These are phyloP conservation scores for Brachyopa scutellaris DNA, from an alignment of 2,888 invertebrate genomes.

Conservation along the genomic window DNA sequence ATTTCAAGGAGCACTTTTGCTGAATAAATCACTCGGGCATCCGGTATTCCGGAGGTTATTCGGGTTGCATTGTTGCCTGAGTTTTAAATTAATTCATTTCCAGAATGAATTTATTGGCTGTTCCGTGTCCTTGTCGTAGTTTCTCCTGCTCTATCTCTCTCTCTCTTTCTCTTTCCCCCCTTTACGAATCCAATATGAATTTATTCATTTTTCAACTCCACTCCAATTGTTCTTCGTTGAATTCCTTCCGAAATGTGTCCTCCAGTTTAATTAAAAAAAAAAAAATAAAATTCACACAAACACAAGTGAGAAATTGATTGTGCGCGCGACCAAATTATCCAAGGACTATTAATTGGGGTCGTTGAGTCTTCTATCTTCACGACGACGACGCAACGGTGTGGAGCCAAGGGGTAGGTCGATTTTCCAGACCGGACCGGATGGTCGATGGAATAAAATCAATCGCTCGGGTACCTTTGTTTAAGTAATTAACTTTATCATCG, in stretches of 20 bases:
- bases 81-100: slow-evolving; percentile 60
- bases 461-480: neutral
- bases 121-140: slow-evolving; percentile 36
- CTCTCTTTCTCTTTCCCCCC: no score
- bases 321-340: slow-evolving; percentile 10
- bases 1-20: slow-evolving; percentile 33
- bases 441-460: neutral
- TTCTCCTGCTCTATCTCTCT: neutral
- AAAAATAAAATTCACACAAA: neutral
- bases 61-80: slow-evolving; percentile 37
- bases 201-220: slow-evolving; percentile 51
- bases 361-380: slow-evolving; percentile 4
- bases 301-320: slow-evolving; percentile 10
- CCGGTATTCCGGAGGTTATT: slow-evolving; percentile 33
- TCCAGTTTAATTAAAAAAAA: slow-evolving; percentile 43
- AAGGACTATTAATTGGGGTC: slow-evolving; percentile 25
- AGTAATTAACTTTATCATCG: slow-evolving; percentile 25
- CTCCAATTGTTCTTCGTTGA: slow-evolving; percentile 4
- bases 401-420: neutral
- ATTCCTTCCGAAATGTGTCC: slow-evolving; percentile 19
- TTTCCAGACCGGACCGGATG: neutral
- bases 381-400: no score
- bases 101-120: slow-evolving; percentile 52
- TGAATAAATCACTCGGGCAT: slow-evolving; percentile 54
- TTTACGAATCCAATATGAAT: slow-evolving; percentile 18